These are phyloP conservation scores for Aptenodytes forsteri DNA, from an alignment of 2,113 vertebrate genomes.

Conservation along the genomic window DNA sequence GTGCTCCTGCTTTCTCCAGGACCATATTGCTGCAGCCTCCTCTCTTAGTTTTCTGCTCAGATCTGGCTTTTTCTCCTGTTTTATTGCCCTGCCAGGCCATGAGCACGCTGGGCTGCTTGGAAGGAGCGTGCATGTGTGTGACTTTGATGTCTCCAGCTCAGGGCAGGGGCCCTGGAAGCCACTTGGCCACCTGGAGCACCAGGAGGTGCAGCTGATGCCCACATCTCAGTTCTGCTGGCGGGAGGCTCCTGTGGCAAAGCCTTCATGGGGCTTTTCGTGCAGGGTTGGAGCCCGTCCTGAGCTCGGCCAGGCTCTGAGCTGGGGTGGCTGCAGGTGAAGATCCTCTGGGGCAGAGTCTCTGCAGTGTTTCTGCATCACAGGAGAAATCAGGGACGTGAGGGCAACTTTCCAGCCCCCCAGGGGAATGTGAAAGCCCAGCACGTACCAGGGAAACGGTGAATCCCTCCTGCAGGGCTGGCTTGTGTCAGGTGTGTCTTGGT, in stretches of 20 bases:
- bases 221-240: neutral
- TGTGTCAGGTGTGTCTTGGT: neutral
- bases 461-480: neutral
- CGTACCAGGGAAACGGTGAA: fast-evolving
- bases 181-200: neutral
- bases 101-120: neutral
- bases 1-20: neutral
- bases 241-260: neutral
- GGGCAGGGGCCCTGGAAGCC: neutral
- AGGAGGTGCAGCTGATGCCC: neutral
- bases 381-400: neutral
- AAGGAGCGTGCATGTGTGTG: neutral
- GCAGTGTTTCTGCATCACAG: neutral
- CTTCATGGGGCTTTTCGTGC: neutral
- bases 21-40: neutral
- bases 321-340: neutral
- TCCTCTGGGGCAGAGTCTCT: neutral
- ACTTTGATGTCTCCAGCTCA: neutral
- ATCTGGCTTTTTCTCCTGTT: neutral
- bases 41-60: neutral
- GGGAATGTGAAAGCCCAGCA: neutral
- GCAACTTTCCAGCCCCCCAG: neutral
- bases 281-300: neutral
- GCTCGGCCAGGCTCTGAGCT: neutral
- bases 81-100: neutral